Conservation (phyloP, 1,140 invertebrate genomes). For the Diabrotica virgifera region DNA sequence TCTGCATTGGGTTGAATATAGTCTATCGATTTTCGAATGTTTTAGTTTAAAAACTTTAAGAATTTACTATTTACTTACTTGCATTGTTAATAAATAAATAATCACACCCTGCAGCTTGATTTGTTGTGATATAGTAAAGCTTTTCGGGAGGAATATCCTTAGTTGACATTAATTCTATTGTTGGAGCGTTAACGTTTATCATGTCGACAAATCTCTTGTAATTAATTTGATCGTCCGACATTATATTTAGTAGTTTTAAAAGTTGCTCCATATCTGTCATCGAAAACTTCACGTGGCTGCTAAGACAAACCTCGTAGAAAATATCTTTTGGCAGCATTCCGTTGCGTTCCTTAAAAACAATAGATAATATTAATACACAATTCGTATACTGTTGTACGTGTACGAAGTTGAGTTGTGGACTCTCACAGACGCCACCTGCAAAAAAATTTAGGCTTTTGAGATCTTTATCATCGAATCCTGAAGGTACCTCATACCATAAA, state of each 20-base stretch:
- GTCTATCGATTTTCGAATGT: too few species aligned
- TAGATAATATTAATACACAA: too few species aligned
- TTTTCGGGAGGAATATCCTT: constrained; percentile 31
- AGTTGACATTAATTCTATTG: constrained; percentile 12
- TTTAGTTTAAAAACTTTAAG: background rate
- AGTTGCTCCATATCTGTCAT: constrained; percentile 27
- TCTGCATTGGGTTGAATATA: too few species aligned
- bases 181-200: constrained; percentile 29
- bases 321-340: constrained; percentile 29
- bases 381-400: too few species aligned
- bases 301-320: constrained; percentile 33
- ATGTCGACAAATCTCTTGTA: constrained; percentile 39
- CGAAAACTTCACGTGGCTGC: constrained; percentile 25
- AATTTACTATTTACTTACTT: constrained; percentile 20
- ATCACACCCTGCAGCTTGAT: constrained; percentile 34
- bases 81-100: constrained; percentile 35
- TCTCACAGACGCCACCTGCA: too few species aligned
- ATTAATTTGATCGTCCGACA: constrained; percentile 34
- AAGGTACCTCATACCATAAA: too few species aligned
- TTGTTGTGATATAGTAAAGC: constrained; percentile 34
- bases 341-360: constrained; percentile 28
- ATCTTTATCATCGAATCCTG: too few species aligned
- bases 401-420: too few species aligned
- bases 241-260: constrained; percentile 27
- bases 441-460: too few species aligned